These are phyloP conservation scores for Serilophus lunatus DNA, from an alignment of 2,113 vertebrate species.

Conservation along the genomic window DNA sequence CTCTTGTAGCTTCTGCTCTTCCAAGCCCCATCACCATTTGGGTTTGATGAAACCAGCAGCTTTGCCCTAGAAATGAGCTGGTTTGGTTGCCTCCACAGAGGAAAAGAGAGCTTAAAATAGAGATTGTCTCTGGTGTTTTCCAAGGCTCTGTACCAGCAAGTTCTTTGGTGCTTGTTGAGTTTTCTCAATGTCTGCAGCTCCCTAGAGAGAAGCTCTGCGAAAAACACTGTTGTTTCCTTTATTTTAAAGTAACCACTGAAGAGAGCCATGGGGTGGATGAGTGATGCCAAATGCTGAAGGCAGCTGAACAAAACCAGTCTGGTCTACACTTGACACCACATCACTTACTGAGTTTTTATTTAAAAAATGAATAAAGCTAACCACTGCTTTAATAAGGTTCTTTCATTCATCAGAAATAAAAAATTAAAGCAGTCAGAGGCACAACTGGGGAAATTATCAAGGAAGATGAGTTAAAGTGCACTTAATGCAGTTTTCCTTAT, in stretches of 20 bases:
- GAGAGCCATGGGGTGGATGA: background rate
- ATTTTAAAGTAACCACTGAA: background rate
- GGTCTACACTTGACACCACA: background rate
- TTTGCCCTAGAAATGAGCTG: background rate
- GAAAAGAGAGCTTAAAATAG: background rate
- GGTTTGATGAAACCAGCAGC: background rate
- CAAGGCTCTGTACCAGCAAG: background rate
- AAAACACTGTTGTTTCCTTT: background rate
- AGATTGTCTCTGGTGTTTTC: background rate
- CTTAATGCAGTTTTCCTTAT: background rate
- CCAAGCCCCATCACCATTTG: background rate
- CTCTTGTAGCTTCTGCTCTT: background rate
- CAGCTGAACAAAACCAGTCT: background rate
- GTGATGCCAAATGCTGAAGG: background rate
- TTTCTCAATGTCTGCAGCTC: background rate
- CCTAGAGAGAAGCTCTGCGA: background rate
- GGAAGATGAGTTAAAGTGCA: background rate
- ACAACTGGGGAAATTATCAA: background rate
- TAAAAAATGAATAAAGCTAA: background rate
- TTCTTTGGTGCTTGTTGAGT: background rate
- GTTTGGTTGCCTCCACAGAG: background rate
- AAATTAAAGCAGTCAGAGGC: background rate
- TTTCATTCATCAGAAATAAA: slow-evolving; percentile 4
- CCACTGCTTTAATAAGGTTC: background rate
- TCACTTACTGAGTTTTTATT: background rate